phyloP scores from a whole-genome alignment of 2,113 vertebrate genomes.

The Oreotragus oreotragus region DNA sequence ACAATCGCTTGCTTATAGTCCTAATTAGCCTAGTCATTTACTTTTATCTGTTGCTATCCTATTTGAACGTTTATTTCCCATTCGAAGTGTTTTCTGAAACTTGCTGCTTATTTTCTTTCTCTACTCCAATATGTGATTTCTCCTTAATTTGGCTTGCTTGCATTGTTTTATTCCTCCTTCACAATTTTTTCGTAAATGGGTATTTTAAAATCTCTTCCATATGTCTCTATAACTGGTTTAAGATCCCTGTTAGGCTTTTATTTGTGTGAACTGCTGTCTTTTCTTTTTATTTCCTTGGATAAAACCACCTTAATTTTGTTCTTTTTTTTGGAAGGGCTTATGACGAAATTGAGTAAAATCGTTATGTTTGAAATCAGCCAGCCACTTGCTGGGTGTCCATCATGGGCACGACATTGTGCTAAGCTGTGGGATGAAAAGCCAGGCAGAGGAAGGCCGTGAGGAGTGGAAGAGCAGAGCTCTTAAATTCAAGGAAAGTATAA shows the following conservation, averaged over 20 bases:
- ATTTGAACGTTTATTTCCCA: slow-evolving; percentile 40
- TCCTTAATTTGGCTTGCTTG: slow-evolving; percentile 65
- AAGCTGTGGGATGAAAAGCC: background rate
- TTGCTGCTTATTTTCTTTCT: slow-evolving; percentile 54
- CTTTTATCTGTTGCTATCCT: slow-evolving; percentile 21
- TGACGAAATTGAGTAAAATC: slow-evolving; percentile 33
- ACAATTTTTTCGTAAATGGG: slow-evolving; percentile 43
- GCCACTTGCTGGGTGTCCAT: background rate
- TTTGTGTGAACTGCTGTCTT: slow-evolving; percentile 2
- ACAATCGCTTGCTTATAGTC: slow-evolving; percentile 43
- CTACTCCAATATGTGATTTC: slow-evolving; percentile 40
- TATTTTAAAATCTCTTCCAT: slow-evolving; percentile 57
- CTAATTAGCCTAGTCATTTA: slow-evolving; percentile 64
- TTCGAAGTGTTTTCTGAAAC: slow-evolving; percentile 62
- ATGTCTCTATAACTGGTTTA: slow-evolving; percentile 50
- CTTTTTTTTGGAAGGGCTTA: slow-evolving; percentile 5
- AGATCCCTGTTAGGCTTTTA: slow-evolving; percentile 38
- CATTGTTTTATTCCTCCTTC: slow-evolving; percentile 49
- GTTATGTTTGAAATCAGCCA: background rate
- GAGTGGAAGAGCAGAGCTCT: background rate
- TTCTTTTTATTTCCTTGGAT: slow-evolving; percentile 35
- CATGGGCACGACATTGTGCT: background rate
- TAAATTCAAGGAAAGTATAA: background rate
- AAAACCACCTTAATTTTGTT: slow-evolving; percentile 26
- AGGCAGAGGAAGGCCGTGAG: background rate